phyloP scores from a whole-genome alignment of 2,113 vertebrate species.

The Ploceus nigricollis region DNA sequence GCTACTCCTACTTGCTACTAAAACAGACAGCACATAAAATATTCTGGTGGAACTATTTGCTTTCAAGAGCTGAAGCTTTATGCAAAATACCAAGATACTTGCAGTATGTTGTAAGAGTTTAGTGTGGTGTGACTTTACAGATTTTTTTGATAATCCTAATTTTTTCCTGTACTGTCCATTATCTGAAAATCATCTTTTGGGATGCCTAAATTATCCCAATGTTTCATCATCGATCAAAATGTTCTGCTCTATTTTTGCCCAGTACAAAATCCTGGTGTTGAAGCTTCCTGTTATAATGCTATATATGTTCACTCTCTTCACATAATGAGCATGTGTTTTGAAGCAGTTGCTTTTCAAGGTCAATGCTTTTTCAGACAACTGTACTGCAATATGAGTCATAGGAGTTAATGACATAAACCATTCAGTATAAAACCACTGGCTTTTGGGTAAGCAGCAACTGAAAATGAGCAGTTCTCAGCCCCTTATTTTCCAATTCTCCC shows the following conservation, averaged over 20 bases:
- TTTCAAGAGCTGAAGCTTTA: neutral
- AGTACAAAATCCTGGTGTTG: slow-evolving; percentile 40
- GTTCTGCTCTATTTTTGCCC: slow-evolving; percentile 56
- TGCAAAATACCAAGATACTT: neutral
- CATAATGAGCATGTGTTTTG: slow-evolving; percentile 50
- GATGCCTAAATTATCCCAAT: slow-evolving; percentile 14
- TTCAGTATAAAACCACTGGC: neutral
- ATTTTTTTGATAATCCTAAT: neutral
- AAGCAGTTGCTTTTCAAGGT: slow-evolving; percentile 51
- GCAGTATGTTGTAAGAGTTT: neutral
- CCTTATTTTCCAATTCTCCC: neutral
- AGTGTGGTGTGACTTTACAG: neutral
- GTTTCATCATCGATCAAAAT: slow-evolving; percentile 26
- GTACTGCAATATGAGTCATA: slow-evolving; percentile 48
- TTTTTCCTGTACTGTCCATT: neutral
- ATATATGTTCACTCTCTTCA: slow-evolving; percentile 52
- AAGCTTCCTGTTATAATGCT: slow-evolving; percentile 58
- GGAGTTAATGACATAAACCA: slow-evolving; percentile 33
- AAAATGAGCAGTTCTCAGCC: neutral
- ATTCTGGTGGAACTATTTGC: neutral
- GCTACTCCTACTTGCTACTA: neutral
- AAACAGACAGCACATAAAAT: neutral
- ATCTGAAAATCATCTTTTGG: slow-evolving; percentile 25
- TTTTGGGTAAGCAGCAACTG: neutral
- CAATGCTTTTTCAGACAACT: slow-evolving; percentile 47